Percentiles rank a stretch among this genome's conserved stretches.
Conservation (phyloP, 1,140 invertebrate genomes). For the Pseudomyrmex gracilis region DNA sequence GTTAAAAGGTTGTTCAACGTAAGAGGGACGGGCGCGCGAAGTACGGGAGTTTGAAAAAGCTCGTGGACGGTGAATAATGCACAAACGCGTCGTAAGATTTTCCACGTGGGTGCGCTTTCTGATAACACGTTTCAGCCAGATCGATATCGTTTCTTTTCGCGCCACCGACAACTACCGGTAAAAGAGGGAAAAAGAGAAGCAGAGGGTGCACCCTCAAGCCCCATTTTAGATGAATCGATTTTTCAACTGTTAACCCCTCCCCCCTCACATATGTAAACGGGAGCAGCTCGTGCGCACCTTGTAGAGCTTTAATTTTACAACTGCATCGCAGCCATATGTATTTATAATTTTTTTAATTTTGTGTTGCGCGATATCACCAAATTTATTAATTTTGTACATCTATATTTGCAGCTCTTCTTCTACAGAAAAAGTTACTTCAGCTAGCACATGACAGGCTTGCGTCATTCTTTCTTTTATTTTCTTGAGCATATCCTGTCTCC, state of each 20-base stretch:
- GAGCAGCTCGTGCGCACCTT: constrained; percentile 11
- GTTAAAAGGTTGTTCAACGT: constrained; percentile 48
- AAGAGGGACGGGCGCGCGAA: constrained; percentile 10
- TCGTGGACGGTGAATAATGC: constrained; percentile 54
- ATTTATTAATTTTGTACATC: background rate
- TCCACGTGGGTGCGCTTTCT: constrained; percentile 48
- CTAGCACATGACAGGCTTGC: too few species aligned
- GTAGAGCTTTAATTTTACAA: constrained; percentile 40
- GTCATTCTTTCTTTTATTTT: constrained; percentile 14
- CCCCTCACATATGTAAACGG: too few species aligned
- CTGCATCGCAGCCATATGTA: background rate
- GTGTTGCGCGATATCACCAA: background rate
- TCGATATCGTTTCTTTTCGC: constrained; percentile 56
- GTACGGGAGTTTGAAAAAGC: constrained; percentile 38
- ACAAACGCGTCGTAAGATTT: constrained; percentile 58
- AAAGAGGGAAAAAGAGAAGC: background rate
- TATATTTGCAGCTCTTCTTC: background rate
- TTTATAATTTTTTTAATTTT: too few species aligned
- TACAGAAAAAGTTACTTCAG: too few species aligned
- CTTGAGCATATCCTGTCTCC: background rate
- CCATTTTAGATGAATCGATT: constrained; percentile 58
- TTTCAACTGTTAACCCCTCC: constrained; percentile 25
- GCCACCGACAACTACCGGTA: constrained; percentile 20
- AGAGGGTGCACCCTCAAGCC: constrained; percentile 44
- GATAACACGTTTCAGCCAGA: constrained; percentile 52